A percentile compares a stretch with the other conserved stretches of the same genome.
Conservation (phyloP, 1,140 invertebrate genomes). For the Stegodyphus dumicola region DNA sequence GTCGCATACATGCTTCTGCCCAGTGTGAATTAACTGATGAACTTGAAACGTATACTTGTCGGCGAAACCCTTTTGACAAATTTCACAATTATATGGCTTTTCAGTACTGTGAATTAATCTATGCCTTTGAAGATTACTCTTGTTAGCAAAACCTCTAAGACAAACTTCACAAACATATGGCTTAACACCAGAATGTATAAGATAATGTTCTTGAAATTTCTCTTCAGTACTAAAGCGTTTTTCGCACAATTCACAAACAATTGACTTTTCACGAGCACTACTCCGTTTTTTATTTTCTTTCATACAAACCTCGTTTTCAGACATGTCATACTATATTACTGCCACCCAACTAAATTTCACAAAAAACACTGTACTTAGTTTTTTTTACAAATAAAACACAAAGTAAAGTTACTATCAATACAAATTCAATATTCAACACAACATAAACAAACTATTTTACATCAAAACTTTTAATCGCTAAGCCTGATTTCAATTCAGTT, state of each 20-base stretch:
- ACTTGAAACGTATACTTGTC: conserved; percentile 51
- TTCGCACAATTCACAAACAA: conserved; percentile 32
- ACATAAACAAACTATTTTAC: conserved; percentile 1
- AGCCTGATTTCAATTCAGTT: conserved; percentile 59
- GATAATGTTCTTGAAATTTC: conserved; percentile 55
- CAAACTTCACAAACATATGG: conserved; percentile 55
- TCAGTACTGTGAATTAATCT: conserved; percentile 57
- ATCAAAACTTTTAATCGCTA: conserved; percentile 26
- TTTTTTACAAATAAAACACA: background rate
- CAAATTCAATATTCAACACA: background rate
- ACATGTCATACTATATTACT: background rate
- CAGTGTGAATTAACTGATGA: conserved; percentile 38
- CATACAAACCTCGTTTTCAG: conserved; percentile 2
- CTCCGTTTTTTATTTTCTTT: conserved; percentile 22
- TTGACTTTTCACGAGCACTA: conserved; percentile 15
- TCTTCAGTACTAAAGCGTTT: conserved; percentile 42
- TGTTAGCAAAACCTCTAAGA: conserved; percentile 41
- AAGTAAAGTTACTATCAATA: background rate
- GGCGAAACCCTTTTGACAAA: conserved; percentile 61
- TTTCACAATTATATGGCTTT: conserved; percentile 57
- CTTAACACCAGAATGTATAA: conserved; percentile 45
- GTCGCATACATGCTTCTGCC: conserved; percentile 47
- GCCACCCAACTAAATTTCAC: background rate
- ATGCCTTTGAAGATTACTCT: conserved; percentile 48
- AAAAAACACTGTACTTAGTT: background rate